Percentiles rank a stretch among this genome's conserved stretches.
Evolutionary conservation across 2,888 invertebrate species (phyloP).

Genomic region (Seladonia tumulorum): DNA sequence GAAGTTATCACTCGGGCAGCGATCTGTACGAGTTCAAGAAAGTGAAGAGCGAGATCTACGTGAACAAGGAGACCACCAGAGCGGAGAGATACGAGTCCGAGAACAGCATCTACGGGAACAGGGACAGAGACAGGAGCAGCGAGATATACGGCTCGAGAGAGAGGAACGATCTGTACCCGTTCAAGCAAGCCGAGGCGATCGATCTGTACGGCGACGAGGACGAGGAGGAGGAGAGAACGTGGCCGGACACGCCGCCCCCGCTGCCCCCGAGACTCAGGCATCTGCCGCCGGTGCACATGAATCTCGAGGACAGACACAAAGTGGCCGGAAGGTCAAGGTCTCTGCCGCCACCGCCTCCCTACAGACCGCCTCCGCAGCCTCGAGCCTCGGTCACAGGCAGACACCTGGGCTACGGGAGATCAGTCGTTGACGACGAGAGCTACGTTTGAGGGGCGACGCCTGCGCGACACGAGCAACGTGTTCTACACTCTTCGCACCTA

Average conservation of each 20-base stretch:
- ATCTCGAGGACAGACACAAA: conserved; percentile 86
- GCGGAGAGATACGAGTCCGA: conserved; percentile 76
- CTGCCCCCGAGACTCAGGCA: conserved; percentile 88
- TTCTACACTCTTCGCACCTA: conserved; percentile 16
- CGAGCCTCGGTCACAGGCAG: conserved; percentile 80
- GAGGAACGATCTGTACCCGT: conserved; percentile 78
- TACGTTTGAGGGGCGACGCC: conserved; percentile 78
- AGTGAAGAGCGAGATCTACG: conserved; percentile 79
- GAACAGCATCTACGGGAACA: conserved; percentile 79
- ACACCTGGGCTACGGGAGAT: conserved; percentile 81
- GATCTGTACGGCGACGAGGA: conserved; percentile 83
- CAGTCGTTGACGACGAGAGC: conserved; percentile 82
- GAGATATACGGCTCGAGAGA: conserved; percentile 79
- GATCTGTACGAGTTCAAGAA: conserved; percentile 79
- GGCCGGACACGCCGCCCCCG: conserved; percentile 86
- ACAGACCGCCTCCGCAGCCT: conserved; percentile 82
- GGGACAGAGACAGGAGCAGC: conserved; percentile 76
- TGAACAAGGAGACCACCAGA: conserved; percentile 74
- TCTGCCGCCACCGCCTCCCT: conserved; percentile 82
- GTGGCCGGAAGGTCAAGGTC: conserved; percentile 82
- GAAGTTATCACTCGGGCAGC: conserved; percentile 77
- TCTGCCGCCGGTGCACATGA: conserved; percentile 88
- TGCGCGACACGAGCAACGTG: not conserved
- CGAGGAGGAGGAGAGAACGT: conserved; percentile 81
- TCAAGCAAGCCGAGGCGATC: conserved; percentile 80